These are phyloP conservation scores for Scophthalmus maximus DNA, from an alignment of 2,113 vertebrate genomes.

Conservation along the genomic window DNA sequence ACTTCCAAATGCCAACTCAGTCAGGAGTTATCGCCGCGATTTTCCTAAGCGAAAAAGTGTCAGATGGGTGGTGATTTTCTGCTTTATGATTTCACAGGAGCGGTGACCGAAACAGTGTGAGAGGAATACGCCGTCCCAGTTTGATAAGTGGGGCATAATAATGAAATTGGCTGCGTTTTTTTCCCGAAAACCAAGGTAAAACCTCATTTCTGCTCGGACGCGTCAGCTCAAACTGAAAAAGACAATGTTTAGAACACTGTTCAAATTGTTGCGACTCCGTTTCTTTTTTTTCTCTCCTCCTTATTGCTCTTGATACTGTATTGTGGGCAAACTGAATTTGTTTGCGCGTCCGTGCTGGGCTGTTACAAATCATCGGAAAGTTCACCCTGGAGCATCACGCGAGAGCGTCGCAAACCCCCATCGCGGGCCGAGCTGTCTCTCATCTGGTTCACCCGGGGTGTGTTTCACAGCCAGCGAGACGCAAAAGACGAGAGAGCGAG, in stretches of 20 bases:
- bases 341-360: constrained; percentile 30
- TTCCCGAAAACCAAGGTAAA: constrained; percentile 41
- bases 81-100: constrained; percentile 71
- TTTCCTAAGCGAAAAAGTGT: constrained; percentile 72
- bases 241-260: constrained; percentile 35
- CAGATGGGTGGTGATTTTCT: constrained; percentile 78
- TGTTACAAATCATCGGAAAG: constrained; percentile 42
- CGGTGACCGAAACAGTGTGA: constrained; percentile 56
- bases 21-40: constrained; percentile 71
- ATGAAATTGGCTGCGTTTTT: constrained; percentile 47
- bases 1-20: constrained; percentile 77
- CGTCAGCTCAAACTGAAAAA: constrained; percentile 43
- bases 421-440: constrained; percentile 20
- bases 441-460: constrained; percentile 25
- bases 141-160: constrained; percentile 74
- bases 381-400: constrained; percentile 24
- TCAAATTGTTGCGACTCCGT: constrained; percentile 5
- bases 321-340: constrained; percentile 14
- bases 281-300: neutral
- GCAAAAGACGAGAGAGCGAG: constrained; percentile 38
- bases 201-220: constrained; percentile 44
- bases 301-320: neutral
- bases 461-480: constrained; percentile 54
- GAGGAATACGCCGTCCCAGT: constrained; percentile 64
- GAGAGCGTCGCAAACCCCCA: constrained; percentile 48